Conservation (phyloP, 2,888 invertebrate species). For the Electrophaes corylata region DNA sequence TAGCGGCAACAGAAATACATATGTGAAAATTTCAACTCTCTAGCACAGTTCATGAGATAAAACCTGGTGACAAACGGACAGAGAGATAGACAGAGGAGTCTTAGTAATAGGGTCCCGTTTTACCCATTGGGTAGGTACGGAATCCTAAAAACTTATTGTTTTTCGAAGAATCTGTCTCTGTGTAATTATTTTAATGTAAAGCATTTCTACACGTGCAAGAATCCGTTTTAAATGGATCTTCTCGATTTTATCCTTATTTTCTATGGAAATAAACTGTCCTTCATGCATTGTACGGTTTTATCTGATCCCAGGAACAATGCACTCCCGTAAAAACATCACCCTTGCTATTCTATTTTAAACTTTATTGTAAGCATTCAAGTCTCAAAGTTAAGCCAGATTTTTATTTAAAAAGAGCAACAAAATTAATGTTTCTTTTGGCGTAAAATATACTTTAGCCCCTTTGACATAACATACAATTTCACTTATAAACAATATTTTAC, state of each 20-base stretch:
- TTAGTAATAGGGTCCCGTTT: too few relatives aligned
- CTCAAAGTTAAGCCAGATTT: neutral
- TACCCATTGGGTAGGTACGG: too few relatives aligned
- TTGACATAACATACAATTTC: slow-evolving; percentile 26
- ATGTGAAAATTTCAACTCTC: too few relatives aligned
- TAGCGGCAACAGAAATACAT: too few relatives aligned
- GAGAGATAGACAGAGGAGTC: too few relatives aligned
- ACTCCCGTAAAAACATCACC: slow-evolving; percentile 41
- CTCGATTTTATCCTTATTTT: slow-evolving; percentile 29
- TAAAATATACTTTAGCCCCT: slow-evolving; percentile 24
- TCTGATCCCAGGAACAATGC: slow-evolving; percentile 55
- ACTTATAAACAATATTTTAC: slow-evolving; percentile 9
- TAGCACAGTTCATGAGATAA: too few relatives aligned
- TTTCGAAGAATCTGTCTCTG: neutral
- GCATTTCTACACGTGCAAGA: slow-evolving; percentile 19
- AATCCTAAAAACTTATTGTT: neutral
- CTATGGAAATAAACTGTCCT: slow-evolving; percentile 28
- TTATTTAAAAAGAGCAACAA: slow-evolving; percentile 17
- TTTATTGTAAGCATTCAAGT: slow-evolving; percentile 13
- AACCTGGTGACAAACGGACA: too few relatives aligned
- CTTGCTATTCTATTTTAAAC: slow-evolving; percentile 15
- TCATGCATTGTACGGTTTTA: slow-evolving; percentile 28
- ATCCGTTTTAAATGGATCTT: slow-evolving; percentile 20
- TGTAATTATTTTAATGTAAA: neutral
- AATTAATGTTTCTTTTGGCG: slow-evolving; percentile 18